These are phyloP conservation scores for Andinoacara biseriatus DNA, from an alignment of 2,113 vertebrate genomes.

Conservation along the genomic window DNA sequence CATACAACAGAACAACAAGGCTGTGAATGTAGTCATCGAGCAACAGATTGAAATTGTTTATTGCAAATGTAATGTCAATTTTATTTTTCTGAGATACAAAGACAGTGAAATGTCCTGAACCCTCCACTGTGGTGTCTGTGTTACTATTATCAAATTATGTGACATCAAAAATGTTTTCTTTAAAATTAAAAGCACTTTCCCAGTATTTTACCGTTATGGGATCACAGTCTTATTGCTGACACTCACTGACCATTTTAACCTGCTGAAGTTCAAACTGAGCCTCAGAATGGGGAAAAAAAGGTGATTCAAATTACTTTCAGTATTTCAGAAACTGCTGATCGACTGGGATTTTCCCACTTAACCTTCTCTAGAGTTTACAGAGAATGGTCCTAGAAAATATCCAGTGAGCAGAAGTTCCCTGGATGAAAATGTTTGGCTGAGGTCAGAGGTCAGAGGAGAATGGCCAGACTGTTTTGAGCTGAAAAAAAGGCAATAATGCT, in stretches of 20 bases:
- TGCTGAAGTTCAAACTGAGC: background rate
- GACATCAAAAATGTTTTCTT: background rate
- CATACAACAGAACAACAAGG: background rate
- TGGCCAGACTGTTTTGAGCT: too few relatives aligned
- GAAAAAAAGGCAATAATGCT: too few relatives aligned
- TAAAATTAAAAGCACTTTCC: background rate
- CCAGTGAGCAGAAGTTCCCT: too few relatives aligned
- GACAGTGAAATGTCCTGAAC: background rate
- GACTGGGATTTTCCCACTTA: too few relatives aligned
- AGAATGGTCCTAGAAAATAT: too few relatives aligned
- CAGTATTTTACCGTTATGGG: background rate
- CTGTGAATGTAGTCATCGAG: background rate
- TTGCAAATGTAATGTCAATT: background rate
- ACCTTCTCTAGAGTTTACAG: too few relatives aligned
- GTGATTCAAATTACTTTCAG: background rate
- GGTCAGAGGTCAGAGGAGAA: too few relatives aligned
- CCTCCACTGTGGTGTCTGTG: background rate
- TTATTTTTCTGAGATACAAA: background rate
- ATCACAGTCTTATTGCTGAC: background rate
- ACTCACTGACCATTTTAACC: background rate
- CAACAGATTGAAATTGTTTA: background rate
- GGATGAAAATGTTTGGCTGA: too few relatives aligned
- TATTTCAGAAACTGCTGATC: background rate
- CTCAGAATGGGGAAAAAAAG: background rate
- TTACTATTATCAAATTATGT: background rate